Conservation (phyloP, 2,888 invertebrate species). For the Pollenia labialis region DNA sequence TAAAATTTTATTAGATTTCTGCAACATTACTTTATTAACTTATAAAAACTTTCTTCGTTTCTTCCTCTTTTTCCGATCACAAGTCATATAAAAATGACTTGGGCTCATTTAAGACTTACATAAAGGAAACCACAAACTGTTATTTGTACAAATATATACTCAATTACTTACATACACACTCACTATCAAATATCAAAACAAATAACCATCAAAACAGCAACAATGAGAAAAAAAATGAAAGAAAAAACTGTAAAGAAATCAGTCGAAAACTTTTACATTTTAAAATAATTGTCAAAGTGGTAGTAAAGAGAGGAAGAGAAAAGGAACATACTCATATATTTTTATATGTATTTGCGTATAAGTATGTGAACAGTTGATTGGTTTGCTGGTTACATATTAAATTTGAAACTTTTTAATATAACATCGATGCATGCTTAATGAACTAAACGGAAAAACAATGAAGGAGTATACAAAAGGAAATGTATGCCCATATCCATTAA, state of each 20-base stretch:
- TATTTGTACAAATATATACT: conserved; percentile 34
- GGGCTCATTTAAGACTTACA: conserved; percentile 58
- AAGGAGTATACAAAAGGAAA: background rate
- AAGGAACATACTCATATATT: background rate
- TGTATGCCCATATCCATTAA: background rate
- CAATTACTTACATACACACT: background rate
- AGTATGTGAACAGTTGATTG: background rate
- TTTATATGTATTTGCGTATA: background rate
- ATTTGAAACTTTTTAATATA: conserved; percentile 32
- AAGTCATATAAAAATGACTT: conserved; percentile 51
- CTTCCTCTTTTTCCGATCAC: conserved; percentile 27
- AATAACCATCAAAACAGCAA: background rate
- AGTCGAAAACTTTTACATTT: conserved; percentile 48
- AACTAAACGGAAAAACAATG: conserved; percentile 40
- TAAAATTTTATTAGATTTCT: conserved; percentile 43
- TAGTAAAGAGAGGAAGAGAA: background rate
- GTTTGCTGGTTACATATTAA: conserved; percentile 22
- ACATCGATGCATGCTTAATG: conserved; percentile 44
- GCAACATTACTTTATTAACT: conserved; percentile 55
- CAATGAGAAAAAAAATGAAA: background rate
- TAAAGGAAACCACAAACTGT: conserved; percentile 50
- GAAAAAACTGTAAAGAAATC: conserved; percentile 15
- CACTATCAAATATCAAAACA: conserved; percentile 33
- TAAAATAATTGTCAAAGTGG: conserved; percentile 40
- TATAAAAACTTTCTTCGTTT: conserved; percentile 28